These are phyloP conservation scores for Bursaphelenchus okinawaensis DNA, from an alignment of 2,888 invertebrate genomes.

Conservation along the genomic window DNA sequence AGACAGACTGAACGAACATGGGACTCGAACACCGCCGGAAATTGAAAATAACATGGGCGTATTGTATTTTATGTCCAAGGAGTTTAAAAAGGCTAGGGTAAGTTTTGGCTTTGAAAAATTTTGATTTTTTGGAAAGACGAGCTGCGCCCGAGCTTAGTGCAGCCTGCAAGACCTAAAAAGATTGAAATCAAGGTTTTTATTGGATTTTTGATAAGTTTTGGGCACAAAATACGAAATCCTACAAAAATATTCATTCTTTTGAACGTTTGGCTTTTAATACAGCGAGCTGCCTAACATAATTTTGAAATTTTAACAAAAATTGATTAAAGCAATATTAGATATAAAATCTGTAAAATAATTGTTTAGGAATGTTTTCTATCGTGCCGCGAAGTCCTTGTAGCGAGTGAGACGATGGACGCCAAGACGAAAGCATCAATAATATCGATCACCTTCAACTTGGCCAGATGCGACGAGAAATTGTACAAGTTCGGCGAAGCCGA, in stretches of 20 bases:
- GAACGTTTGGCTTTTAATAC: too few species aligned
- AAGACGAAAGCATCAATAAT: constrained; percentile 29
- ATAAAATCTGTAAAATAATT: not conserved
- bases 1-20: constrained; percentile 67
- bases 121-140: too few species aligned
- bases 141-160: too few species aligned
- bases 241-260: too few species aligned
- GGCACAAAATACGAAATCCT: too few species aligned
- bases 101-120: constrained; percentile 14
- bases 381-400: constrained; percentile 68
- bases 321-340: too few species aligned
- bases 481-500: constrained; percentile 89
- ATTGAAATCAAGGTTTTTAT: too few species aligned
- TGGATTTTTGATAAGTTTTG: not conserved
- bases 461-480: constrained; percentile 83
- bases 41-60: constrained; percentile 95
- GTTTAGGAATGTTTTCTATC: constrained; percentile 67
- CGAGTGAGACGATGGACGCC: constrained; percentile 67
- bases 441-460: constrained; percentile 80
- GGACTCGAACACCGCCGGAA: constrained; percentile 91
- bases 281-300: too few species aligned
- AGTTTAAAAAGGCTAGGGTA: constrained; percentile 75
- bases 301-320: too few species aligned
- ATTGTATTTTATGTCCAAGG: constrained; percentile 76
- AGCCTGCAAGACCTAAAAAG: too few species aligned